These are phyloP conservation scores for Malurus splendens DNA, from an alignment of 2,797 vertebrate species.

Conservation along the genomic window DNA sequence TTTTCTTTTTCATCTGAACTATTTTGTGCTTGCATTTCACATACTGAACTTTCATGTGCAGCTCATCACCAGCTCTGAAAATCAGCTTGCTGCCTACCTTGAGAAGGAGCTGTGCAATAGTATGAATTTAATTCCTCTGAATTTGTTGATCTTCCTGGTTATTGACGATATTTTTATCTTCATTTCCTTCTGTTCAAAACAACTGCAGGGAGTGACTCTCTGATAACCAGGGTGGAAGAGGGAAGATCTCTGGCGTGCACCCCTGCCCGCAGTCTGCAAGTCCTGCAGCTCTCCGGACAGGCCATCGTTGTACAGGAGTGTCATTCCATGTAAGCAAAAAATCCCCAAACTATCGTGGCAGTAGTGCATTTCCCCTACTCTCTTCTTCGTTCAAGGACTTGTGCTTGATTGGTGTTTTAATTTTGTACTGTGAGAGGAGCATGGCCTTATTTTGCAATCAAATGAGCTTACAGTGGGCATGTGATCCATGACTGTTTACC, in stretches of 20 bases:
- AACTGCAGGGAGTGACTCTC: conserved; percentile 19
- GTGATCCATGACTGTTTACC: neutral
- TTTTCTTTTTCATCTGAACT: neutral
- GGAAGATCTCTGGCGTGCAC: conserved; percentile 65
- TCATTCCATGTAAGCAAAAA: conserved; percentile 80
- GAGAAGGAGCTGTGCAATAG: neutral
- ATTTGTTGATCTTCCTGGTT: neutral
- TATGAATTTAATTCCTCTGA: neutral
- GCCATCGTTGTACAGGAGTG: conserved; percentile 76
- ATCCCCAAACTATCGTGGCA: neutral
- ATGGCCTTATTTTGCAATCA: neutral
- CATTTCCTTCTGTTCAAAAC: neutral
- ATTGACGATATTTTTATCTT: neutral
- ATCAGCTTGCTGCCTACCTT: neutral
- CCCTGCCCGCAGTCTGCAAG: conserved; percentile 77
- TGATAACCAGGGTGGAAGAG: conserved; percentile 23
- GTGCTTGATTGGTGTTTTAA: neutral
- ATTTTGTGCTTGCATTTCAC: neutral
- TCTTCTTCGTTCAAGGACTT: neutral
- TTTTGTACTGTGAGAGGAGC: neutral
- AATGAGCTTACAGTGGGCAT: neutral
- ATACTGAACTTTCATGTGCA: neutral
- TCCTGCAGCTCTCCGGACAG: conserved; percentile 92
- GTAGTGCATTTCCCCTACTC: neutral
- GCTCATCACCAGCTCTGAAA: neutral